Conservation (phyloP, 2,797 vertebrate species). For the Bryconaethiops microstoma region DNA sequence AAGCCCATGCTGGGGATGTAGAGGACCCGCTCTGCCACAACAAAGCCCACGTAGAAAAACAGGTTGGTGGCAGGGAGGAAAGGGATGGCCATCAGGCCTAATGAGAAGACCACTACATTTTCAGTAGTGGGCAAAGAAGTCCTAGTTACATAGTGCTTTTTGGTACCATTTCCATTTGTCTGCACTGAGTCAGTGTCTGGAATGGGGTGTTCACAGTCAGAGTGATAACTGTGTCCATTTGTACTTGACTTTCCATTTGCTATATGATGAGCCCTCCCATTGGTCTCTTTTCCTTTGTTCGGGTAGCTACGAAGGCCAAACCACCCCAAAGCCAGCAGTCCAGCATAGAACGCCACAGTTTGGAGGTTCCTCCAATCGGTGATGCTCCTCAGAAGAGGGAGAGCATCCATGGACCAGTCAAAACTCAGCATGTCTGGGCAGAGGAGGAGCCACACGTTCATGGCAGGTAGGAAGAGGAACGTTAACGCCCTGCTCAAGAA, state of each 20-base stretch:
- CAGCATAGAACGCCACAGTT: constrained; percentile 86
- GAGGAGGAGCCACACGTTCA: constrained; percentile 94
- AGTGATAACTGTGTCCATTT: constrained; percentile 90
- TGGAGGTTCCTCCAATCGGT: constrained; percentile 91
- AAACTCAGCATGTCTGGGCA: constrained; percentile 96
- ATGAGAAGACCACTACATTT: constrained; percentile 89
- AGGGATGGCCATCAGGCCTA: constrained; percentile 91
- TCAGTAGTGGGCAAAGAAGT: constrained; percentile 88
- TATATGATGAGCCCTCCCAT: constrained; percentile 80
- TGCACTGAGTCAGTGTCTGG: constrained; percentile 74
- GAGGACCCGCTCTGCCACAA: constrained; percentile 96
- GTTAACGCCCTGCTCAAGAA: constrained; percentile 88
- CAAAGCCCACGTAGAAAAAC: constrained; percentile 99
- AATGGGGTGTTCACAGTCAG: constrained; percentile 76
- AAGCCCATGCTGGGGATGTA: constrained; percentile 99
- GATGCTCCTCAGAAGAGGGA: constrained; percentile 88
- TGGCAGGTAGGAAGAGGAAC: constrained; percentile 90
- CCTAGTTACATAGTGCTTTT: constrained; percentile 77
- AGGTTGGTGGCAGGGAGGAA: constrained; percentile 97
- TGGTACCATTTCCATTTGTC: constrained; percentile 81
- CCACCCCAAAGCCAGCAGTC: constrained; percentile 83
- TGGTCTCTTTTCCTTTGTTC: constrained; percentile 76
- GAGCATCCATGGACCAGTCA: constrained; percentile 98
- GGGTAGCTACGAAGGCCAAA: constrained; percentile 79
- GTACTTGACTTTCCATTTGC: constrained; percentile 89